Evolutionary conservation across 2,888 invertebrate species (phyloP).

Genomic region (Drosophila koepferae): DNA sequence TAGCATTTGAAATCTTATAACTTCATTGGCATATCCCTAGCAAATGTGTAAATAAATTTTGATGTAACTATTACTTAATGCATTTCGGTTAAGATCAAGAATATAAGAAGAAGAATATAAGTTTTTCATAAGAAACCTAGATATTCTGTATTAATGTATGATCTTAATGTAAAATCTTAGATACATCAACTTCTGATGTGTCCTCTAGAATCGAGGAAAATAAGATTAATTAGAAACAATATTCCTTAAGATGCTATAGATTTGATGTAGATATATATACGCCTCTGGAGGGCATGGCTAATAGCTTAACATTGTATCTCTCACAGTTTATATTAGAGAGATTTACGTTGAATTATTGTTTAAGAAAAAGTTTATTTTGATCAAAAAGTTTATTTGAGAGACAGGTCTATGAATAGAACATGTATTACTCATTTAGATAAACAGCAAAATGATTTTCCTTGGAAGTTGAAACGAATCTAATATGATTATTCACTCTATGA

Average conservation of each 20-base stretch:
- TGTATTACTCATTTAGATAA: neutral
- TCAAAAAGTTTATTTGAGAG: neutral
- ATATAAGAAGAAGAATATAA: too few species aligned
- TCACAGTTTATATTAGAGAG: neutral
- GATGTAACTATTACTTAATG: too few species aligned
- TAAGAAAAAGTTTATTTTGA: neutral
- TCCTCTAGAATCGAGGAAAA: too few species aligned
- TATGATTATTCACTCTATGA: neutral
- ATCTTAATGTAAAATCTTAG: too few species aligned
- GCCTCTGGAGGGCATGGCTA: neutral
- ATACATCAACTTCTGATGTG: too few species aligned
- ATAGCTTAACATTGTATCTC: neutral
- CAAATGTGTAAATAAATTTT: neutral
- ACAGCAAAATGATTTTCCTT: neutral
- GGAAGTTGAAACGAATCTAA: neutral
- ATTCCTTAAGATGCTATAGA: neutral
- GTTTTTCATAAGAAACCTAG: too few species aligned
- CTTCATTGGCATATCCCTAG: neutral
- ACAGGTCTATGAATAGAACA: neutral
- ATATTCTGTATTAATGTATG: too few species aligned
- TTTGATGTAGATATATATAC: neutral
- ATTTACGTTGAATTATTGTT: neutral
- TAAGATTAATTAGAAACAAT: too few species aligned
- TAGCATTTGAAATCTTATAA: neutral
- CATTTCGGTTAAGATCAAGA: too few species aligned